Conservation (phyloP, 2,888 invertebrate species). For the Sthenelais limicola region DNA sequence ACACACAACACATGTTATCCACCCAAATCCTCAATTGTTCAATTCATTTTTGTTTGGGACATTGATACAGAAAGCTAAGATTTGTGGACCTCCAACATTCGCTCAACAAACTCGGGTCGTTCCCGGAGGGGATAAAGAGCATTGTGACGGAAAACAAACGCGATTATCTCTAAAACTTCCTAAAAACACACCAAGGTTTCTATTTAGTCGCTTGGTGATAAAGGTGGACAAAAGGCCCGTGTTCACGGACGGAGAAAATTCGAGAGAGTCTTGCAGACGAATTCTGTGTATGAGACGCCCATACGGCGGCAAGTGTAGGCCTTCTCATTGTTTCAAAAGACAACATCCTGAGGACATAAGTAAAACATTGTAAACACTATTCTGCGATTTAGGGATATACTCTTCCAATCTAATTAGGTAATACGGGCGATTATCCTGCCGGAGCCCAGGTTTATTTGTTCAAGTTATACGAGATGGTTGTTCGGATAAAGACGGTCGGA, state of each 20-base stretch:
- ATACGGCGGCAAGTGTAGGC: neutral
- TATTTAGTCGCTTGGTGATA: no score
- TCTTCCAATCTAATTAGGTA: conserved; percentile 34
- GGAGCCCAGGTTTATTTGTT: conserved; percentile 4
- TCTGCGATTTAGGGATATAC: conserved; percentile 16
- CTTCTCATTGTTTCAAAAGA: neutral
- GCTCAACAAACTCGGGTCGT: no score
- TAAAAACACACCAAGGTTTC: conserved; percentile 17
- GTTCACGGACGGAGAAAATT: no score
- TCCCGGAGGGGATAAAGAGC: no score
- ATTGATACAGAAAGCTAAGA: no score
- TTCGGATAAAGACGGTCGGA: no score
- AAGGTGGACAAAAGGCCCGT: no score
- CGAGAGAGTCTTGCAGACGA: no score
- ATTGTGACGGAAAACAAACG: conserved; percentile 25
- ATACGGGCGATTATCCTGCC: conserved; percentile 18
- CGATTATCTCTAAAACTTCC: conserved; percentile 22
- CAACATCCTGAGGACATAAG: neutral
- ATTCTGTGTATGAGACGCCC: conserved; percentile 10
- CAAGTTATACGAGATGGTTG: conserved; percentile 10
- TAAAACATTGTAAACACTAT: neutral
- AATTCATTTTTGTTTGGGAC: no score
- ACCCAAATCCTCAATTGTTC: no score
- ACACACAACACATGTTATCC: no score
- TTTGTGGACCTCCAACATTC: no score